Conservation (phyloP, 2,113 vertebrate genomes). For the Albula goreensis region DNA sequence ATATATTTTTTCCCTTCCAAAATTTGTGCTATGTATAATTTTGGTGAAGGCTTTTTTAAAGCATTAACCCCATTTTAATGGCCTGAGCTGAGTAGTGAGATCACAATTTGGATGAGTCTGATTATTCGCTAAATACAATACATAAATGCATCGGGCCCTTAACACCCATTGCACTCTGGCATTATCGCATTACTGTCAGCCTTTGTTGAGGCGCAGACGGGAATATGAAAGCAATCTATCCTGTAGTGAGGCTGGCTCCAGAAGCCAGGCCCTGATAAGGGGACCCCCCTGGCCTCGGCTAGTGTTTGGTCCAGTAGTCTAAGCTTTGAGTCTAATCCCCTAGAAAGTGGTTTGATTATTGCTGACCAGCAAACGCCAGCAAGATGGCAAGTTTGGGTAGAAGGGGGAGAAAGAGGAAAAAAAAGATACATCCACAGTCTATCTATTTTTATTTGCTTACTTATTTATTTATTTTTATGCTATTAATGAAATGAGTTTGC, state of each 20-base stretch:
- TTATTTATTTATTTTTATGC: constrained; percentile 41
- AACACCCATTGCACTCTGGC: constrained; percentile 84
- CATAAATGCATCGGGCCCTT: constrained; percentile 88
- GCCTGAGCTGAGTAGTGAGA: constrained; percentile 85
- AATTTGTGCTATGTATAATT: constrained; percentile 18
- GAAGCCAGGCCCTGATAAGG: constrained; percentile 94
- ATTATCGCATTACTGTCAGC: constrained; percentile 85
- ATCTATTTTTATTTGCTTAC: background rate
- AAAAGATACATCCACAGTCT: background rate
- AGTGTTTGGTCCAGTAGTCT: constrained; percentile 91
- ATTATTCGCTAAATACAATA: constrained; percentile 90
- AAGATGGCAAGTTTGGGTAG: constrained; percentile 46
- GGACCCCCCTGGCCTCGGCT: constrained; percentile 88
- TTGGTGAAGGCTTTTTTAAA: constrained; percentile 41
- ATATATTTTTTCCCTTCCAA: constrained; percentile 1
- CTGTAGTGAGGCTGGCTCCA: constrained; percentile 89
- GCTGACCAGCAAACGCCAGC: constrained; percentile 90
- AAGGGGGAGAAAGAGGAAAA: background rate
- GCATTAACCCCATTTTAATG: constrained; percentile 90
- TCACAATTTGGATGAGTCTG: constrained; percentile 90
- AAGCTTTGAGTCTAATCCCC: constrained; percentile 93
- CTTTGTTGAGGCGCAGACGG: constrained; percentile 92
- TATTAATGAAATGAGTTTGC: constrained; percentile 82
- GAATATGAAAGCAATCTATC: constrained; percentile 96
- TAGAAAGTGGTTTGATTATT: constrained; percentile 94